A percentile compares a stretch with the other conserved stretches of the same genome.
phyloP scores from a whole-genome alignment of 2,113 vertebrate species.

The Nannospalax galili region DNA sequence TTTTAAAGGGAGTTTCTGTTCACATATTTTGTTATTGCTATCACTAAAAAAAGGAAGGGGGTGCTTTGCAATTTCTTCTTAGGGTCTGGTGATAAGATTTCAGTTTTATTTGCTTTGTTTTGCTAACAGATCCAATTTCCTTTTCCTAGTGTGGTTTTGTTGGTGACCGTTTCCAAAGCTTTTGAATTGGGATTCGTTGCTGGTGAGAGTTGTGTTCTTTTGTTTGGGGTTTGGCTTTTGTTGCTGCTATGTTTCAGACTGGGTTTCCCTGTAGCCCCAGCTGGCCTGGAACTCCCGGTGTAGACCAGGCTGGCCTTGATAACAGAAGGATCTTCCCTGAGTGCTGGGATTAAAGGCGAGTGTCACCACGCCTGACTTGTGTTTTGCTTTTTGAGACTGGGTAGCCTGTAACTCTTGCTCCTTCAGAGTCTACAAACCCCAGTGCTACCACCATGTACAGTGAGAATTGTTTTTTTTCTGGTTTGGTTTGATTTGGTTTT shows the following conservation, averaged over 20 bases:
- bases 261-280: not conserved
- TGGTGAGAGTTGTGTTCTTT: not conserved
- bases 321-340: not conserved
- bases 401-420: no score
- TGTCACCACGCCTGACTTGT: not conserved
- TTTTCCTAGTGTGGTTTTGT: conserved; percentile 59
- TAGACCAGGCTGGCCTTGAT: not conserved
- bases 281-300: not conserved
- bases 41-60: not conserved
- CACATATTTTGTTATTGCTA: not conserved
- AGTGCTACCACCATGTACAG: no score
- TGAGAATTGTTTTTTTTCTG: no score
- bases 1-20: not conserved
- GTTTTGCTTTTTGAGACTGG: not conserved
- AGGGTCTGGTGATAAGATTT: accelerated
- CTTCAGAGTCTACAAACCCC: not conserved
- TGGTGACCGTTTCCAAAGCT: conserved; percentile 16
- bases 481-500: not conserved
- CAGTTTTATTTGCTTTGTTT: not conserved
- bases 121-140: conserved; percentile 19
- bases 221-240: not conserved
- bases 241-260: not conserved
- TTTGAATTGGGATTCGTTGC: conserved; percentile 45
- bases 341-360: not conserved
- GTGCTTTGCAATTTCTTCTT: accelerated